phyloP scores from a whole-genome alignment of 2,113 vertebrate genomes.

The Alligator sinensis region DNA sequence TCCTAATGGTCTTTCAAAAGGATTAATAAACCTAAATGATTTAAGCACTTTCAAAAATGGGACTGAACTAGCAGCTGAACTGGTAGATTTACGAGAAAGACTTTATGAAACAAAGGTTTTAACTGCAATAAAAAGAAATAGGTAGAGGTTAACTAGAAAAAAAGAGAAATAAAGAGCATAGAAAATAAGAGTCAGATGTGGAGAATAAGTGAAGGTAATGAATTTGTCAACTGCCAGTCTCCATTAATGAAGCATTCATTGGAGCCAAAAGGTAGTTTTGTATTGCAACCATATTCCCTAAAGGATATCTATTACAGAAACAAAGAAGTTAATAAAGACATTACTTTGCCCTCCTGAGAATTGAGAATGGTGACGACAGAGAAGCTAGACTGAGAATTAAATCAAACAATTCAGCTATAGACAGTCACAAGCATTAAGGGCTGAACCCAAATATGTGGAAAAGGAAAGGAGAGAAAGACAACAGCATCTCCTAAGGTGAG shows the following conservation, averaged over 20 bases:
- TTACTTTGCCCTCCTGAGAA: not conserved
- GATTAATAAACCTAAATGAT: not conserved
- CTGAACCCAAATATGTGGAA: not conserved
- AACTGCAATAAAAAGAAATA: not conserved
- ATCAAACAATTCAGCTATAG: not conserved
- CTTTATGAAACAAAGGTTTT: not conserved
- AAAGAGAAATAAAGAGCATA: too few relatives aligned
- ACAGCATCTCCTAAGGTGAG: not conserved
- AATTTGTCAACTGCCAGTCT: too few relatives aligned
- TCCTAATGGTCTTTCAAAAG: not conserved
- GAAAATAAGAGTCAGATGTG: too few relatives aligned
- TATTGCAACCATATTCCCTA: too few relatives aligned
- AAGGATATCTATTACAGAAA: too few relatives aligned
- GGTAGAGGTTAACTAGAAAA: too few relatives aligned
- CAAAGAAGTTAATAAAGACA: too few relatives aligned
- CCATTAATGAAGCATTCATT: too few relatives aligned
- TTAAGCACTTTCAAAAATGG: not conserved
- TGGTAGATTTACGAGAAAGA: too few relatives aligned
- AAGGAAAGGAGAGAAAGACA: not conserved
- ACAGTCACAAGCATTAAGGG: not conserved
- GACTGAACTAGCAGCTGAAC: not conserved
- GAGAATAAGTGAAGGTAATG: too few relatives aligned
- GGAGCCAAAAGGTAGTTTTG: too few relatives aligned
- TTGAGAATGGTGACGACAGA: not conserved
- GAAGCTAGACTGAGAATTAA: not conserved